Conservation (phyloP, 2,888 invertebrate genomes). For the Rotaria sp. region DNA sequence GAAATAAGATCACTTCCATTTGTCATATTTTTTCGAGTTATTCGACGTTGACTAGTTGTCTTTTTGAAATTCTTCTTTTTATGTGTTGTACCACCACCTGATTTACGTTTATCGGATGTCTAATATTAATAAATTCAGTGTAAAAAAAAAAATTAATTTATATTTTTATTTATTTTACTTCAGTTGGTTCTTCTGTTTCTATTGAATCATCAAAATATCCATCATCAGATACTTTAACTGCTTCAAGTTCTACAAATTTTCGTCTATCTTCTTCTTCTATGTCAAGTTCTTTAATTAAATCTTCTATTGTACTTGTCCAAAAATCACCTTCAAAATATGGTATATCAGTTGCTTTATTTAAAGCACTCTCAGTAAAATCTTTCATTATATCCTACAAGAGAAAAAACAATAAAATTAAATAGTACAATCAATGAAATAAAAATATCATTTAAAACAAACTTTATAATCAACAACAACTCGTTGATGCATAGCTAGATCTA, state of each 20-base stretch:
- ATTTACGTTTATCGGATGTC: constrained; percentile 23
- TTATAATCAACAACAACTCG: constrained; percentile 96
- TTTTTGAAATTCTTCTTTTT: constrained; percentile 88
- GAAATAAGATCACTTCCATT: constrained; percentile 29
- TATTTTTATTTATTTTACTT: neutral
- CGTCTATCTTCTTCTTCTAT: constrained; percentile 94
- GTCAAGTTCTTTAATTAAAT: constrained; percentile 77
- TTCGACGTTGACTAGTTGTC: constrained; percentile 66
- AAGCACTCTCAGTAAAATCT: constrained; percentile 95
- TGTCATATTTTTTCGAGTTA: constrained; percentile 33
- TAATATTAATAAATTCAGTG: neutral
- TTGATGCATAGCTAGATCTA: constrained; percentile 92
- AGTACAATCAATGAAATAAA: too few species aligned
- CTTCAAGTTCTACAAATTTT: constrained; percentile 77
- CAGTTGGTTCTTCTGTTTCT: neutral
- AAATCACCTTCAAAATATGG: constrained; percentile 70
- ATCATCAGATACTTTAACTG: constrained; percentile 64
- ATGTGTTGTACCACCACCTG: constrained; percentile 59
- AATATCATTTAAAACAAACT: neutral
- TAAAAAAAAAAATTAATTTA: too few species aligned
- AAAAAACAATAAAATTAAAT: neutral
- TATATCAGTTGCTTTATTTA: constrained; percentile 71
- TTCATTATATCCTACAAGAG: constrained; percentile 62
- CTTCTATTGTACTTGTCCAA: constrained; percentile 98
- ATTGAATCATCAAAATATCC: neutral